Evolutionary conservation across 2,888 invertebrate species (phyloP), one percentile per base, ranked within the genome.

Genomic region (Mechanitis mazaeus): DNA sequence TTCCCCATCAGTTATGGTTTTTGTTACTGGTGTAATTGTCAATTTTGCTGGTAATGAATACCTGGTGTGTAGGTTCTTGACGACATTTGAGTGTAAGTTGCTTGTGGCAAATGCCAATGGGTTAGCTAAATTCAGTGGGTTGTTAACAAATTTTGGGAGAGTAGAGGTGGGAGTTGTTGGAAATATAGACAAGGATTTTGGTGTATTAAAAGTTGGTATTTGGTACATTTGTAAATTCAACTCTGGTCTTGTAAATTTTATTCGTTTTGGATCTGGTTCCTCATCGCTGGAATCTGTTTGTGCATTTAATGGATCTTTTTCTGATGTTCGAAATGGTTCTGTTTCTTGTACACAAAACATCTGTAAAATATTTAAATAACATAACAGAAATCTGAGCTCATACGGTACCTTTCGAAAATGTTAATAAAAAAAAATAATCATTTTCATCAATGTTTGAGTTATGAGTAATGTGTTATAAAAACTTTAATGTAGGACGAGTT

Each of bases 321-420:
- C 81, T 0, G 69, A 68, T 2, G 74, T 77, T 33, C 78, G 72
- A 28, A 86, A 79, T 0, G 85, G 83, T 54, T 87, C 87, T 0
- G 80, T 80, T 63, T 88, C 89, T 82, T 88, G 88, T 1, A 89
- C 64, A 65, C 89, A 90, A 66, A 88, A 88, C 90, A 90, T 90
- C 90, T 90, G 84, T 12, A 71, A 69, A 11, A 7, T n/a, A n/a
- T 50, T 4, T 3, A 7, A 31, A 9, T 31, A 28, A 50, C 31
- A 6, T 28, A 7, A 50, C 31, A 42, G 1, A 42, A 42, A 9
- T 9, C 9, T 7, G 9, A 42, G 9, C 42, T 42, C 42, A 42
- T 7, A 35, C 6, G 35, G 35, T 35, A 35, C 35, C 3, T 35
- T 35, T 6, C 35, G 6, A 42, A 42, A 42, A 3, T 42, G 42